Conservation (phyloP, 37 sponge, comb jelly and placozoan species). For the Beroe forskalii region DNA sequence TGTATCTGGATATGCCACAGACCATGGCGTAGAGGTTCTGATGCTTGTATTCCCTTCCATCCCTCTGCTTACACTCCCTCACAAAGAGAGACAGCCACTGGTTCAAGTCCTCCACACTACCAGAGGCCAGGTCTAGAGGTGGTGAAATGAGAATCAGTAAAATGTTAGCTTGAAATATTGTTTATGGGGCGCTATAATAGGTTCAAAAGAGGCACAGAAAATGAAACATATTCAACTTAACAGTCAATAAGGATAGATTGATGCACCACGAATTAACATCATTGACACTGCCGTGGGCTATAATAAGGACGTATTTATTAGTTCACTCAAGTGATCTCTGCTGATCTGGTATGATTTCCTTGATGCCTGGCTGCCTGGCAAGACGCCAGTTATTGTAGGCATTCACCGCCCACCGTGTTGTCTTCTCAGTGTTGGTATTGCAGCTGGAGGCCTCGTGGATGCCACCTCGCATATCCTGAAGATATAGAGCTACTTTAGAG, state of each 20-base stretch:
- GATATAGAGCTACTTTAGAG: no score
- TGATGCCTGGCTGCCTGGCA: background rate
- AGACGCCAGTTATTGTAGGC: background rate
- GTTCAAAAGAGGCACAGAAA: no score
- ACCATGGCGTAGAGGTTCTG: conserved; percentile 48
- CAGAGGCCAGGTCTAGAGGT: background rate
- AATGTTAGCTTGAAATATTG: no score
- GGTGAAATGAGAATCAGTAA: no score
- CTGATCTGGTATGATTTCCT: background rate
- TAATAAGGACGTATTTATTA: no score
- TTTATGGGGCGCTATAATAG: no score
- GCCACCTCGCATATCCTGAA: background rate
- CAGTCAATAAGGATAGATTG: no score
- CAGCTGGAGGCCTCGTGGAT: background rate
- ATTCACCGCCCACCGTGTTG: conserved; percentile 17
- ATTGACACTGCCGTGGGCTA: no score
- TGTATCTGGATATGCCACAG: background rate
- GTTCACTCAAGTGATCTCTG: no score
- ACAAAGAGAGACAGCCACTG: background rate
- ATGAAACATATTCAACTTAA: no score
- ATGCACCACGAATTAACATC: no score
- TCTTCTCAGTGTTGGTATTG: conserved; percentile 27
- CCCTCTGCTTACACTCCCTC: conserved; percentile 22
- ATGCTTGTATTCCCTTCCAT: conserved; percentile 34
- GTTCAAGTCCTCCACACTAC: conserved; percentile 11